Conservation (phyloP, 2,113 vertebrate species). For the Ciconia maguari region DNA sequence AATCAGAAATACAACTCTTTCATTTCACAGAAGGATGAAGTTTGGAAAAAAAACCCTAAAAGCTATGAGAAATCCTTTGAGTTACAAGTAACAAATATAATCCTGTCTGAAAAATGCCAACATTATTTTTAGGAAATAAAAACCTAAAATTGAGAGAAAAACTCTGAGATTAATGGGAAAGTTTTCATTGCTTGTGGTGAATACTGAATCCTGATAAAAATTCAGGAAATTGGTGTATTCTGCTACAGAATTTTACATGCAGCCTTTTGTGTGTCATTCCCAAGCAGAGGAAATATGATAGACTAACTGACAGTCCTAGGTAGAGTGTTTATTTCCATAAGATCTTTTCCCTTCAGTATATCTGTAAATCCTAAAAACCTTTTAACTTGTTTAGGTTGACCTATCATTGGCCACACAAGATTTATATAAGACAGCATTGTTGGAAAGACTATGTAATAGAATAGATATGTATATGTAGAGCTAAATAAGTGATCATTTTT, state of each 20-base stretch:
- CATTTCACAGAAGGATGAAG: not conserved
- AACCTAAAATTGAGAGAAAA: not conserved
- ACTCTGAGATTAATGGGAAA: not conserved
- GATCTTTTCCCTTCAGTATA: not conserved
- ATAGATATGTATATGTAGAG: not conserved
- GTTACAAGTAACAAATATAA: not conserved
- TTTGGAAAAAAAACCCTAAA: not conserved
- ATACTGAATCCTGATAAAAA: not conserved
- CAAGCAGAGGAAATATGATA: not conserved
- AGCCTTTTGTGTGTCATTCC: not conserved
- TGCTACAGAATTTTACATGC: not conserved
- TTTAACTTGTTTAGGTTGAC: not conserved
- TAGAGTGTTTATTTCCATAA: not conserved
- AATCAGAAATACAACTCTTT: not conserved
- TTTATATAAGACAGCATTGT: not conserved
- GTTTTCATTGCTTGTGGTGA: not conserved
- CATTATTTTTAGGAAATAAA: not conserved
- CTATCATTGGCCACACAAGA: not conserved
- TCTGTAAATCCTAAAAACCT: not conserved
- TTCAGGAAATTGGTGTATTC: not conserved
- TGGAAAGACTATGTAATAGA: not conserved
- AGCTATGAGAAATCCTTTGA: not conserved
- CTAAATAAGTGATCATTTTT: not conserved
- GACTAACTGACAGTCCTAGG: not conserved
- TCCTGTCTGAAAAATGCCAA: not conserved